Percentiles rank a stretch among this genome's conserved stretches.
phyloP scores from a whole-genome alignment of 2,113 vertebrate species.

The Sus scrofa region DNA sequence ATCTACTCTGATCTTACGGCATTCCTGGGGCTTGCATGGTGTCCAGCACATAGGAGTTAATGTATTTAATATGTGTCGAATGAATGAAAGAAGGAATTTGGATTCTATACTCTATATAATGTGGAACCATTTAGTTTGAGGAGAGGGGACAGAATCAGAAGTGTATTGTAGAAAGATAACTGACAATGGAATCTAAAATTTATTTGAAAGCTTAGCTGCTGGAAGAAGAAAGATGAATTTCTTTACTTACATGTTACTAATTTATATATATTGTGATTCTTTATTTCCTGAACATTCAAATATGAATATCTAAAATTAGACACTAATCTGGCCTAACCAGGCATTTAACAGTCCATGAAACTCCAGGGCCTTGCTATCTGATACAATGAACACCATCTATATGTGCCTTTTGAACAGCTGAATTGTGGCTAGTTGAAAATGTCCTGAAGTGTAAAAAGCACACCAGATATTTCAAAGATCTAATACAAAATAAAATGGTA shows the following conservation, averaged over 20 bases:
- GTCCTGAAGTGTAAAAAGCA: not conserved
- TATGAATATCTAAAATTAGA: not conserved
- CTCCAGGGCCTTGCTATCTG: not conserved
- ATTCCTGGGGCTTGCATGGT: not conserved
- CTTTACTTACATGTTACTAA: not conserved
- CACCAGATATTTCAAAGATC: not conserved
- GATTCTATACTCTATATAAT: not conserved
- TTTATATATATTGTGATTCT: not conserved
- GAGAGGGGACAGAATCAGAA: not conserved
- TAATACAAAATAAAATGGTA: not conserved
- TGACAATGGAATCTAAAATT: not conserved
- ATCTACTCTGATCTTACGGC: not conserved
- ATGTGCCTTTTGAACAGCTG: not conserved
- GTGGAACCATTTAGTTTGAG: not conserved
- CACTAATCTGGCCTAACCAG: not conserved
- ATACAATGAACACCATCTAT: not conserved
- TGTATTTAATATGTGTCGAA: not conserved
- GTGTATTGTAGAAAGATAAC: not conserved
- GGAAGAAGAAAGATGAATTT: not conserved
- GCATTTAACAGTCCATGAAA: not conserved
- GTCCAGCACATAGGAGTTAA: not conserved
- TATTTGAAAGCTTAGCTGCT: not conserved
- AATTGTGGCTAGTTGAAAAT: not conserved
- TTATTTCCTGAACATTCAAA: not conserved
- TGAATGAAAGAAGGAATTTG: conserved; percentile 40